Percentiles rank a stretch among this genome's conserved stretches.
phyloP scores from a whole-genome alignment of 2,888 invertebrate genomes.

The Craniophora ligustri region DNA sequence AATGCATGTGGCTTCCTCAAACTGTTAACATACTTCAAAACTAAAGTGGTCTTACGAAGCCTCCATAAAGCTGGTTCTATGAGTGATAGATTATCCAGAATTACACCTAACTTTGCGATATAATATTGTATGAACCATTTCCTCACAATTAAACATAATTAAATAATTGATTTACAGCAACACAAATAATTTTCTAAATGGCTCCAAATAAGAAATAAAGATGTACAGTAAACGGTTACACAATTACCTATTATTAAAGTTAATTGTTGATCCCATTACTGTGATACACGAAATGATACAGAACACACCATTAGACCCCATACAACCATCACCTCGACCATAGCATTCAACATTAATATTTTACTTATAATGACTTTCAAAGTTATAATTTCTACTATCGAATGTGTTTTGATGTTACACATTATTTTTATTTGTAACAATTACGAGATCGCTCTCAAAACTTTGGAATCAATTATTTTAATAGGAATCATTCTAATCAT shows the following conservation, averaged over 20 bases:
- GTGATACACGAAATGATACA: conserved; percentile 75
- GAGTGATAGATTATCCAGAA: conserved; percentile 38
- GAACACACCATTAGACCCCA: conserved; percentile 66
- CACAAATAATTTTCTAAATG: conserved; percentile 59
- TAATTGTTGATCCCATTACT: conserved; percentile 75
- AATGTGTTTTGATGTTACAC: conserved; percentile 15
- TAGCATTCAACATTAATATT: conserved; percentile 69
- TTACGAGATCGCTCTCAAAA: conserved; percentile 13
- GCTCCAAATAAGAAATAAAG: conserved; percentile 56
- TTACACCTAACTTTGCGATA: conserved; percentile 32
- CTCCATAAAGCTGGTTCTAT: no score
- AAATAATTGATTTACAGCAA: conserved; percentile 60
- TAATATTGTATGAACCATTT: conserved; percentile 43
- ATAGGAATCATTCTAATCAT: conserved; percentile 21
- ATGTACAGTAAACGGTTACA: conserved; percentile 56
- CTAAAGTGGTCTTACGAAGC: conserved; percentile 28
- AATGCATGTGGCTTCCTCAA: conserved; percentile 12
- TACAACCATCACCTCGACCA: conserved; percentile 52
- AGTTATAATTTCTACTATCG: conserved; percentile 53
- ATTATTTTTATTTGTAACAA: conserved; percentile 41
- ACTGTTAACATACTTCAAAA: conserved; percentile 26
- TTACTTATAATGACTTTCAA: conserved; percentile 68
- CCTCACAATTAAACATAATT: conserved; percentile 60
- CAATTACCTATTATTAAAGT: conserved; percentile 76
- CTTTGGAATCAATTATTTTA: conserved; percentile 39